Evolutionary conservation across 2,797 vertebrate genomes (phyloP), one percentile per base, ranked within the genome.

Genomic region (Psittacula derbiana): DNA sequence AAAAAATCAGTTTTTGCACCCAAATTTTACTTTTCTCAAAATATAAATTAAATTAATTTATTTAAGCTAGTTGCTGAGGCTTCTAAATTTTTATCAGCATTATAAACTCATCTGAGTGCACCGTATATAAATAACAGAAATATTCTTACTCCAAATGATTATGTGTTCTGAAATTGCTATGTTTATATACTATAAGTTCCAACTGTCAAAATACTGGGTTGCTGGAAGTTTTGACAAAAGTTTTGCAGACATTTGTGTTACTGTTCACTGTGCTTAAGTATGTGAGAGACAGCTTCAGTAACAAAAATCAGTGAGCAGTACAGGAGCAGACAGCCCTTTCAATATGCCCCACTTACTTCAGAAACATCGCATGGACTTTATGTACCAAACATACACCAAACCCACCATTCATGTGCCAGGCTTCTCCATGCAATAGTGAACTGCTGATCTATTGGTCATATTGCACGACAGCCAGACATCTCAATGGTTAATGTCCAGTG

Each of bases 401-500:
- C 1, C 8, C n/a, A 18, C 40, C 21, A 1, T 8, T 3, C 3
- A 1, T 2, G 24, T 10, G 14, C n/a, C 44, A 12, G 23, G 15
- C 3, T 52, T n/a, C 28, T 28, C 43, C 0, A 0, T 7, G 36
- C 41, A 36, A 1, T 11, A n/a, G 16, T 1, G 4, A 23, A 19
- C 44, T 13, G 40, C 3, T 19, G 27, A 33, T 2, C 4, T 4
- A 44, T 19, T 4, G 2, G 31, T 70, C 23, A 10, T 19, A 2
- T 17, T 12, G n/a, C 25, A 17, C 0, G 0, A 38, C 12, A 31
- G 24, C 18, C 30, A 23, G 28, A 20, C 55, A 5, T 21, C 55
- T 9, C 20, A 16, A 5, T 0, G 21, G 16, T 12, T 70, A 52
- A 65, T 0, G 0, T 17, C 15, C 43, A 11, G 38, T 6, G 38